Evolutionary conservation across 2,113 vertebrate genomes (phyloP), one percentile per base, ranked within the genome.

Genomic region (Regulus satrapa): DNA sequence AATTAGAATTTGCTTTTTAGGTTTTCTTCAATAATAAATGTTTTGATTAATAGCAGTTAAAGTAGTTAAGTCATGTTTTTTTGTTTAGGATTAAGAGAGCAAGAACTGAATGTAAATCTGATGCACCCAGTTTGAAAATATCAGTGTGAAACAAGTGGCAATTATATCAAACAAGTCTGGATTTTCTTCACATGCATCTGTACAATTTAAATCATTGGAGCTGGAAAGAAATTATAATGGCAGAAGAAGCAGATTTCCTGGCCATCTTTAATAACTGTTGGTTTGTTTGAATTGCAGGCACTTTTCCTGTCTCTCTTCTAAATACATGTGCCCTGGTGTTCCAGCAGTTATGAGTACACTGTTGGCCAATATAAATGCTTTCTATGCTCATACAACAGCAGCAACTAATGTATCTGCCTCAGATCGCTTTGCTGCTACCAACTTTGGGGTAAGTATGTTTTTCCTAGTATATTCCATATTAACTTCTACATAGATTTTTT

Each of bases 271-370:
- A 31, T 56, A 76, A 90, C 7, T 25, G 38, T 51, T 84, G 4
- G 5, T 95, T 68, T 93, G 88, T 96, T 95, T 97, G 81, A 91
- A 73, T 97, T 97, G 12, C 91, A 99, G 99, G 96, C 99, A 99
- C 97, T 99, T 99, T 87, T 99, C 99, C 55, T 99, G 99, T 96
- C 97, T 99, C 2, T 99, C 99, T 34, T 99, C 99, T 61, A 99
- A 99, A 89, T 99, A 99, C 97, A 99, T 99, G 99, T 99, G 99
- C 83, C 98, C 99, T 3, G 98, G 99, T 29, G 99, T 99, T 59
- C 99, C 99, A 68, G 99, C 99, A 34, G 99, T 99, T 94, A 99
- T 99, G 99, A 99, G 99, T 83, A 99, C 98, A 10, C 88, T 99
- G 97, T 94, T 99, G 87, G 99, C 99, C 43, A 99, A 99, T 85